phyloP scores from a whole-genome alignment of 2,113 vertebrate genomes.

The Scomber colias region DNA sequence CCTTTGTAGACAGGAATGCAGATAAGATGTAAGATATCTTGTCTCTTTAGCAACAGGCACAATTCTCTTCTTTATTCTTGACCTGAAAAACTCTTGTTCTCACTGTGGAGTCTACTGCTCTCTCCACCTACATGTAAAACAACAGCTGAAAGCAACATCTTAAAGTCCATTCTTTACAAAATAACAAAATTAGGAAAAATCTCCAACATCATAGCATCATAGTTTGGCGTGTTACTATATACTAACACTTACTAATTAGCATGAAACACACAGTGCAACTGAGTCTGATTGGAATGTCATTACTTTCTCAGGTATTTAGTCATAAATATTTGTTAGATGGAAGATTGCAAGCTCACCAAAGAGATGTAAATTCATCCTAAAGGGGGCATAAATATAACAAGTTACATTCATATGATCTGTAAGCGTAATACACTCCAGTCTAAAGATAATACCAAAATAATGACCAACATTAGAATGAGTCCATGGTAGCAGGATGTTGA shows the following conservation, averaged over 20 bases:
- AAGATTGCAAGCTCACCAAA: too few species aligned
- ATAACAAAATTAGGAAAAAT: neutral
- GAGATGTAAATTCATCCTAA: too few species aligned
- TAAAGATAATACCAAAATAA: too few species aligned
- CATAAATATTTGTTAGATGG: too few species aligned
- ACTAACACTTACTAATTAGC: neutral
- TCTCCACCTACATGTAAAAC: constrained; percentile 3
- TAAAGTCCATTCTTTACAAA: neutral
- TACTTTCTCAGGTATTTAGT: too few species aligned
- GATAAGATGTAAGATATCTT: constrained; percentile 9
- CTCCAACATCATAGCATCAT: neutral
- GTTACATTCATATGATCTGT: too few species aligned
- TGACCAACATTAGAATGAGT: too few species aligned
- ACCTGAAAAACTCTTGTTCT: constrained; percentile 19
- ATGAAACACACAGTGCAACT: neutral
- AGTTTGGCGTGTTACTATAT: neutral
- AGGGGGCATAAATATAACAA: too few species aligned
- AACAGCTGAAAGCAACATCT: constrained; percentile 28
- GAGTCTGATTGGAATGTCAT: neutral
- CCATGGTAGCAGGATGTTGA: too few species aligned
- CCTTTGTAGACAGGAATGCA: constrained; percentile 9
- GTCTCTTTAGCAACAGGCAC: constrained; percentile 1
- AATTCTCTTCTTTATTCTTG: neutral
- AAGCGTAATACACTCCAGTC: too few species aligned
- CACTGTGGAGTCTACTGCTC: neutral